Conservation (phyloP, 2,797 vertebrate species). For the Zalophus californianus region DNA sequence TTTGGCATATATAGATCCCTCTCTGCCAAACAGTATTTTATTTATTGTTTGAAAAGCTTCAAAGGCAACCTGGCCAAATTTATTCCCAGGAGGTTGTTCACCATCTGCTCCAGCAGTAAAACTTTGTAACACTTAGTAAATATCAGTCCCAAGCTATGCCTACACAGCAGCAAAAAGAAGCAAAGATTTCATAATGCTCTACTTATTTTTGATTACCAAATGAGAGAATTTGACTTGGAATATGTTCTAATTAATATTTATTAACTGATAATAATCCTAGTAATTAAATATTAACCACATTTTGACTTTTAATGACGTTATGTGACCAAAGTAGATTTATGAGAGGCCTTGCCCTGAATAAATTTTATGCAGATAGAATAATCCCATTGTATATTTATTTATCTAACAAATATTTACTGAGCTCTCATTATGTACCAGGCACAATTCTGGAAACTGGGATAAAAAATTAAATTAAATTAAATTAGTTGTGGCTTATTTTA, state of each 20-base stretch:
- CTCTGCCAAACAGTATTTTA: conserved; percentile 55
- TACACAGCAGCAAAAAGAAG: not conserved
- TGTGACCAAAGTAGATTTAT: not conserved
- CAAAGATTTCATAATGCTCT: not conserved
- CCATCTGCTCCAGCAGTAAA: conserved; percentile 83
- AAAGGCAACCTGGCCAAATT: conserved; percentile 67
- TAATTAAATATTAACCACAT: conserved; percentile 12
- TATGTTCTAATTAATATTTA: not conserved
- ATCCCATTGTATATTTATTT: not conserved
- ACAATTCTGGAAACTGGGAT: not conserved
- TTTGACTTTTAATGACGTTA: not conserved
- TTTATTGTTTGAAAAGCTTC: conserved; percentile 83
- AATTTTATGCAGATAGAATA: not conserved
- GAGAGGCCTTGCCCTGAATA: not conserved
- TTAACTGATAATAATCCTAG: not conserved
- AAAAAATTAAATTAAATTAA: not conserved
- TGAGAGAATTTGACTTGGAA: not conserved
- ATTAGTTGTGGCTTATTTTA: not conserved
- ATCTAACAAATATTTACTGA: not conserved
- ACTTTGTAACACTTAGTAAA: conserved; percentile 80
- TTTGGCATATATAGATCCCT: not conserved
- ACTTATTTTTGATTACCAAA: conserved; percentile 6
- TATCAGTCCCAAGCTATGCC: conserved; percentile 34
- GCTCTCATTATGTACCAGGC: not conserved
- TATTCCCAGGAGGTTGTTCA: conserved; percentile 74